Conservation (phyloP, 2,113 vertebrate genomes). For the Zingel zingel region DNA sequence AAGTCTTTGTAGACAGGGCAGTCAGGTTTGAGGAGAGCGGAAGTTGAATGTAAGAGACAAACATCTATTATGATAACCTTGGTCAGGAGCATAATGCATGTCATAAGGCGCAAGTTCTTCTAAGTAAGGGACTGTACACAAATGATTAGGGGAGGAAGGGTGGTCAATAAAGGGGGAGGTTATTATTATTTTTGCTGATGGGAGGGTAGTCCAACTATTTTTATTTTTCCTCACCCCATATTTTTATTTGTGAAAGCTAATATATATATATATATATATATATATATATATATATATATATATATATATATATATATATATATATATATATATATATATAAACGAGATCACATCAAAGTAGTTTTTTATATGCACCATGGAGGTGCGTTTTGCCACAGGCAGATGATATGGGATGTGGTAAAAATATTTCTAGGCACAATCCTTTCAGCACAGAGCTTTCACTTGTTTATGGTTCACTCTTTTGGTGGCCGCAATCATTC, state of each 20-base stretch:
- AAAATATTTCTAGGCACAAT: neutral
- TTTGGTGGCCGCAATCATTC: neutral
- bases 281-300: no score
- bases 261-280: neutral
- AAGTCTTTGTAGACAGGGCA: slow-evolving; percentile 62
- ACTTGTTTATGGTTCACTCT: neutral
- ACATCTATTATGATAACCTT: slow-evolving; percentile 41
- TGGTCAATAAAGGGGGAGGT: neutral
- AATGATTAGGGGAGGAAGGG: neutral
- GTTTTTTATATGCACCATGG: neutral
- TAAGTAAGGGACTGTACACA: neutral
- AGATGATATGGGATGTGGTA: neutral
- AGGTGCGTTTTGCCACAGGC: neutral
- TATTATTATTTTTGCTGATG: slow-evolving; percentile 1
- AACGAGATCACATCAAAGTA: slow-evolving; percentile 8
- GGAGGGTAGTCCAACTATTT: neutral
- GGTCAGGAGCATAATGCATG: slow-evolving; percentile 28
- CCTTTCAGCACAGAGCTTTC: neutral
- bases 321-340: neutral
- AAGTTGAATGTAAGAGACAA: slow-evolving; percentile 55
- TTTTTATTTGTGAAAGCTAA: neutral
- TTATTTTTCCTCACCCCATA: neutral
- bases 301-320: no score
- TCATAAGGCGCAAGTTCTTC: slow-evolving; percentile 9
- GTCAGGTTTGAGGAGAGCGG: slow-evolving; percentile 60